Evolutionary conservation across 2,113 vertebrate species (phyloP).

Genomic region (Lampris megalopsis): DNA sequence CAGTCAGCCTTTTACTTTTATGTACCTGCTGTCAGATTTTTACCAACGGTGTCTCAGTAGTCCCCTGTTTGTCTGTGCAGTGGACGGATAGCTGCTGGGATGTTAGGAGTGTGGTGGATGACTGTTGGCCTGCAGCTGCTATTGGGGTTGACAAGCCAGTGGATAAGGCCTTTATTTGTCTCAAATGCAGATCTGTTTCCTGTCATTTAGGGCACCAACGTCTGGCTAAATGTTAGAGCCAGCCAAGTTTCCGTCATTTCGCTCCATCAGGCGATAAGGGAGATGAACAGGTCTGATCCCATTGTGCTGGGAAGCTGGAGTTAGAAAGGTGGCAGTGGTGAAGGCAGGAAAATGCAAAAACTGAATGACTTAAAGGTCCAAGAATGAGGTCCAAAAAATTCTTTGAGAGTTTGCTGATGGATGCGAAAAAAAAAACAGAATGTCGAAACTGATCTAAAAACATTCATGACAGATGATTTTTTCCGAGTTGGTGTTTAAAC

Average conservation of each 20-base stretch:
- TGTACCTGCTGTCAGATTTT: conserved; percentile 16
- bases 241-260: conserved; percentile 43
- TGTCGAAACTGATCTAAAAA: no score
- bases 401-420: no score
- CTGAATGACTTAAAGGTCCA: neutral
- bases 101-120: conserved; percentile 23
- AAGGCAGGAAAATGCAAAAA: conserved; percentile 1
- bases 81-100: conserved; percentile 12
- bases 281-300: conserved; percentile 11
- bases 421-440: no score
- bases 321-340: neutral
- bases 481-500: no score
- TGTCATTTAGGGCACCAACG: conserved; percentile 34
- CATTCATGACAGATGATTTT: no score
- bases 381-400: no score
- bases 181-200: conserved; percentile 31
- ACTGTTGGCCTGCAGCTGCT: conserved; percentile 31
- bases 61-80: conserved; percentile 23
- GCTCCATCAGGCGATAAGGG: conserved; percentile 24
- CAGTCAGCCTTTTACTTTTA: conserved; percentile 38
- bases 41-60: neutral
- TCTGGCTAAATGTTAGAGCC: conserved; percentile 23
- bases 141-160: neutral
- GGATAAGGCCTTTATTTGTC: conserved; percentile 41
- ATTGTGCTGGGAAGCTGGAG: neutral